These are phyloP conservation scores for Xiphophorus maculatus DNA, from an alignment of 2,113 vertebrate species.

Conservation along the genomic window DNA sequence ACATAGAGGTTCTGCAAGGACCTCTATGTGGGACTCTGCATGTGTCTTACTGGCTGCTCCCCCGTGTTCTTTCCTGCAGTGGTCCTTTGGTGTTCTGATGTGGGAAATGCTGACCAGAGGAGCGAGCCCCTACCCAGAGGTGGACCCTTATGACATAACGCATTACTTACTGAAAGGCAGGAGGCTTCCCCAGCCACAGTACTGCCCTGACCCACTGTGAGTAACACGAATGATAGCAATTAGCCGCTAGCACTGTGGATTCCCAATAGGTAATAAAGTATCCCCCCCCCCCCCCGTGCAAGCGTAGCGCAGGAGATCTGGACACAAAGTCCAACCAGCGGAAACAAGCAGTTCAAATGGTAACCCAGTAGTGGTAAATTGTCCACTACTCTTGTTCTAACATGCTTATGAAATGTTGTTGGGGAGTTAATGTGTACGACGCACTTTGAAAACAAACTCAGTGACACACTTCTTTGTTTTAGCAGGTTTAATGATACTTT, in stretches of 20 bases:
- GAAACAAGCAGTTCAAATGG: constrained; percentile 29
- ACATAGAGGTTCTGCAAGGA: no score
- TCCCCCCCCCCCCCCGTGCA: neutral
- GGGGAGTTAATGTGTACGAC: constrained; percentile 65
- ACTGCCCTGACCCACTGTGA: constrained; percentile 91
- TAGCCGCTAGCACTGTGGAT: neutral
- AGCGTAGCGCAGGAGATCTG: neutral
- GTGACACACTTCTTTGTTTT: constrained; percentile 3
- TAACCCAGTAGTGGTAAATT: constrained; percentile 44
- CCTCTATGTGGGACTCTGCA: neutral
- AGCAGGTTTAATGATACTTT: constrained; percentile 41
- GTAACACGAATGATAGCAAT: constrained; percentile 60
- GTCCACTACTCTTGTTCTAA: constrained; percentile 40
- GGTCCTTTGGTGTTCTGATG: constrained; percentile 95
- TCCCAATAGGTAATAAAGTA: neutral
- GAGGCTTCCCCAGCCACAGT: constrained; percentile 91
- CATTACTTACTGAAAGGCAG: constrained; percentile 87
- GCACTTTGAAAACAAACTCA: constrained; percentile 1
- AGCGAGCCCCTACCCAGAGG: constrained; percentile 89
- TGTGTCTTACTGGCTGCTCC: neutral
- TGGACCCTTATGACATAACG: constrained; percentile 93
- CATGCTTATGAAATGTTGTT: constrained; percentile 30
- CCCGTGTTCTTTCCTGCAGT: constrained; percentile 74
- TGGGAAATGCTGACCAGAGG: constrained; percentile 98
- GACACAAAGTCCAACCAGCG: constrained; percentile 31